Percentiles rank a stretch among this genome's conserved stretches.
Conservation (phyloP, 2,888 invertebrate species). For the Trichopoda pennipes region DNA sequence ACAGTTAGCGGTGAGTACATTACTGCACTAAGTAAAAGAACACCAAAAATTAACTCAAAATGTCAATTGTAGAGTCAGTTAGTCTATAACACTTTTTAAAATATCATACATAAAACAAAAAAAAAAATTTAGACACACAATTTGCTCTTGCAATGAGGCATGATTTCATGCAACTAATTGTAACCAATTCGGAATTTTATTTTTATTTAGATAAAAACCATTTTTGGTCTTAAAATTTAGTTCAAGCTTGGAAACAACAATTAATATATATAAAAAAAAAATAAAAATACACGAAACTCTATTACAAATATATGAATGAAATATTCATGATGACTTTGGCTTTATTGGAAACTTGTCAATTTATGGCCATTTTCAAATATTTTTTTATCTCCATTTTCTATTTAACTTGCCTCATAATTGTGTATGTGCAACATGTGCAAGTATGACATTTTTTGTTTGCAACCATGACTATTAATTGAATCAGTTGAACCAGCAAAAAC, state of each 20-base stretch:
- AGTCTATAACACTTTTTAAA: conserved; percentile 33
- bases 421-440: conserved; percentile 42
- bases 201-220: conserved; percentile 31
- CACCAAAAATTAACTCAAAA: conserved; percentile 37
- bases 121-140: neutral
- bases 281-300: conserved; percentile 4
- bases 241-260: conserved; percentile 26
- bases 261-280: neutral
- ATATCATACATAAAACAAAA: neutral
- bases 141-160: conserved; percentile 30
- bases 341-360: conserved; percentile 66
- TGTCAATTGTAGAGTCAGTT: conserved; percentile 21
- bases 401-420: conserved; percentile 12
- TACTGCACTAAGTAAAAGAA: neutral
- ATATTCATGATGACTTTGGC: conserved; percentile 64
- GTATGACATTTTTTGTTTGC: neutral
- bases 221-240: conserved; percentile 63
- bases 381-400: conserved; percentile 1
- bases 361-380: conserved; percentile 47
- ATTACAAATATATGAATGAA: conserved; percentile 39
- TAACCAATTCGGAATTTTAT: conserved; percentile 36
- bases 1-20: conserved; percentile 36
- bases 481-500: conserved; percentile 29
- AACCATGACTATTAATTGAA: conserved; percentile 31
- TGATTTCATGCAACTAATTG: conserved; percentile 22